These are phyloP conservation scores for Recurvirostra avosetta DNA, from an alignment of 2,113 vertebrate genomes.

Conservation along the genomic window DNA sequence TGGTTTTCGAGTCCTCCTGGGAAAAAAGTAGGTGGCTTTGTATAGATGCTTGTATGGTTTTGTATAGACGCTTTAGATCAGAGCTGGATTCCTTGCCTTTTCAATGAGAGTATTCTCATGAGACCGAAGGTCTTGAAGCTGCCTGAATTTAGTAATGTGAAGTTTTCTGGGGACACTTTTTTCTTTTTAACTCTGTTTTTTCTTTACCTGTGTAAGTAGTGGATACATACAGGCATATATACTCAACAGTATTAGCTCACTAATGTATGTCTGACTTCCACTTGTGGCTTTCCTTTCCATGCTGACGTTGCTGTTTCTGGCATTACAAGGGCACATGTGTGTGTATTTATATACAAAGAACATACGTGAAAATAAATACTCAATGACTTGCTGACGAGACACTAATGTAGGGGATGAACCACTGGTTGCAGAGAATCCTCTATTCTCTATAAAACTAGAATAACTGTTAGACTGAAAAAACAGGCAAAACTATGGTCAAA, in stretches of 20 bases:
- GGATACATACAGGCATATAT: not conserved
- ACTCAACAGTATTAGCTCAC: not conserved
- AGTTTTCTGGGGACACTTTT: not conserved
- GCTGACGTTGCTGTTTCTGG: not conserved
- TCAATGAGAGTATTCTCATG: not conserved
- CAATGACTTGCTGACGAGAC: not conserved
- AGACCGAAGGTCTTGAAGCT: not conserved
- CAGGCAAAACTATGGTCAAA: not conserved
- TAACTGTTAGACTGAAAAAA: not conserved
- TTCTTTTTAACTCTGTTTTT: not conserved
- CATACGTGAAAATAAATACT: not conserved
- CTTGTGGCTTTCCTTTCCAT: not conserved
- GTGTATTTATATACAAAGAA: not conserved
- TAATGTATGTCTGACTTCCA: not conserved
- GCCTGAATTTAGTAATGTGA: not conserved
- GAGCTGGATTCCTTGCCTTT: not conserved
- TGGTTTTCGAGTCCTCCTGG: not conserved
- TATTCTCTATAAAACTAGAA: not conserved
- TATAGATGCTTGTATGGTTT: not conserved
- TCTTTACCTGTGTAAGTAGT: accelerated
- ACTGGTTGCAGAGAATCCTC: not conserved
- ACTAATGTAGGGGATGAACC: not conserved
- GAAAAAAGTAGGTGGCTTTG: not conserved
- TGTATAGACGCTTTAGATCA: not conserved
- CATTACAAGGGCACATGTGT: accelerated